A percentile compares a stretch with the other conserved stretches of the same genome.
phyloP scores from a whole-genome alignment of 2,113 vertebrate genomes.

The Stictonetta naevosa region DNA sequence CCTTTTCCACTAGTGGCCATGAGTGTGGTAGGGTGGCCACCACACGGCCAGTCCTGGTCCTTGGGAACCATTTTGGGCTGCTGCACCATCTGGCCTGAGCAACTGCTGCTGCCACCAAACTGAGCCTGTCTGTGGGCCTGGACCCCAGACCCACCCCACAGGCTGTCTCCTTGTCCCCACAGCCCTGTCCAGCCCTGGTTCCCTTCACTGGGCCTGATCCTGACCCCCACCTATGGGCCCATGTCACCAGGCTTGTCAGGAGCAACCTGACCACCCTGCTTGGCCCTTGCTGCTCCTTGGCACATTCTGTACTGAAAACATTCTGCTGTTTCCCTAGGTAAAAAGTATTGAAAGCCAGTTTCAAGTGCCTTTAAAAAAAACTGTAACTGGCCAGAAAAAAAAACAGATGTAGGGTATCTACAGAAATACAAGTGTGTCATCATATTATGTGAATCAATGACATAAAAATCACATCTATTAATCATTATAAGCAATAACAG shows the following conservation, averaged over 20 bases:
- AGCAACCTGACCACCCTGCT: rapidly evolving
- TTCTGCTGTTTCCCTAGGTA: rapidly evolving
- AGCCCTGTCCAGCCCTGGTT: background rate
- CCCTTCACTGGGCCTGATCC: background rate
- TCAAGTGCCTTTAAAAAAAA: background rate
- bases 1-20: background rate
- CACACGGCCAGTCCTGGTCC: background rate
- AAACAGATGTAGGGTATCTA: background rate
- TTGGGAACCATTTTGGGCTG: background rate
- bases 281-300: background rate
- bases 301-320: background rate
- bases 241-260: background rate
- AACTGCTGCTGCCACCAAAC: rapidly evolving
- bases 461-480: background rate
- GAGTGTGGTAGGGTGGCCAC: background rate
- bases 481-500: background rate
- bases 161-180: rapidly evolving
- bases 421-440: background rate
- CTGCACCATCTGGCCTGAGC: background rate
- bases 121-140: rapidly evolving
- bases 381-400: background rate
- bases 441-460: background rate
- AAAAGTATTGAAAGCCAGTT: background rate
- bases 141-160: rapidly evolving
- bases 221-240: background rate